A percentile compares a stretch with the other conserved stretches of the same genome.
Evolutionary conservation across 2,888 invertebrate species (phyloP).

Genomic region (Crocallis elinguaria): DNA sequence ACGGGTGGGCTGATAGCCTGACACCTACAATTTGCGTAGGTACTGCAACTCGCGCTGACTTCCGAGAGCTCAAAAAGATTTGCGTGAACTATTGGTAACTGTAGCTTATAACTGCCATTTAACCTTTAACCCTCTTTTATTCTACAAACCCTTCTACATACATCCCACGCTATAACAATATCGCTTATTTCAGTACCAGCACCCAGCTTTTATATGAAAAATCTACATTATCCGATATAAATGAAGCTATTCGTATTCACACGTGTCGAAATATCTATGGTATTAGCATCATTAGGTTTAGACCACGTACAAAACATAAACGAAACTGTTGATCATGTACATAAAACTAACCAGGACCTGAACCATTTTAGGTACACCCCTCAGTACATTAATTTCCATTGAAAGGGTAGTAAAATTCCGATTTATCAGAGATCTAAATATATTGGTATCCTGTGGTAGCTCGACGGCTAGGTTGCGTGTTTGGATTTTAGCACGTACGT

Average conservation of each 20-base stretch:
- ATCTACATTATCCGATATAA: slow-evolving; percentile 2
- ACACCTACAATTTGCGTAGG: no score
- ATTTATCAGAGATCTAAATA: slow-evolving; percentile 30
- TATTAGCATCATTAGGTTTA: slow-evolving; percentile 14
- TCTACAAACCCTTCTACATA: no score
- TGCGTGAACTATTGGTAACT: no score
- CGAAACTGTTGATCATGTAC: slow-evolving; percentile 21
- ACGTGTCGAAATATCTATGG: slow-evolving; percentile 21
- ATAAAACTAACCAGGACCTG: slow-evolving; percentile 26
- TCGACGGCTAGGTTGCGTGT: slow-evolving; percentile 38
- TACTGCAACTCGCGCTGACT: no score
- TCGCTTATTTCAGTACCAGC: neutral
- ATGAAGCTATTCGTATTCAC: slow-evolving; percentile 25
- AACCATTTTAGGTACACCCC: slow-evolving; percentile 21
- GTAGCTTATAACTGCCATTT: no score
- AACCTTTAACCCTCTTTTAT: no score
- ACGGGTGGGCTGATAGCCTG: no score
- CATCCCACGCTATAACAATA: no score
- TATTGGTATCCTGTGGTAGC: slow-evolving; percentile 24
- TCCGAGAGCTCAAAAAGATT: no score
- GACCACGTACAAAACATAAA: slow-evolving; percentile 27
- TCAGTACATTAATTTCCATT: slow-evolving; percentile 17
- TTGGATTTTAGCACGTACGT: slow-evolving; percentile 34
- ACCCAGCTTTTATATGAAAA: slow-evolving; percentile 5
- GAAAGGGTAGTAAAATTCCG: slow-evolving; percentile 19